Base-by-base conservation (phyloP, 2,888 invertebrate genomes). In the Hypsopygia costalis region DNA sequence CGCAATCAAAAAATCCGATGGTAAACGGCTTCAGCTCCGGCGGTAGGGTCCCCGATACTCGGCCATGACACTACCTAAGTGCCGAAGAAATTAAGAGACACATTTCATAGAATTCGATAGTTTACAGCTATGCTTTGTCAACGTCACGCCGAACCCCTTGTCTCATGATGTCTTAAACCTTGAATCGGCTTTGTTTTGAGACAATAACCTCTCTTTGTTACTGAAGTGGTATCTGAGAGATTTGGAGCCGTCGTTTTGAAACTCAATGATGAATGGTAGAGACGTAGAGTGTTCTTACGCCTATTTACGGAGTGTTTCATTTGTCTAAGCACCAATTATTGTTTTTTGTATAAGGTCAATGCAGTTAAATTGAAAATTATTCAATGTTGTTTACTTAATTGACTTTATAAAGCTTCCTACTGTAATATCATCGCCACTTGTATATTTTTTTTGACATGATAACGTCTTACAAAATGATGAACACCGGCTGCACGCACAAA, bases 201-300 rank as follows among this genome's bases (percentile, higher is more conserved):
- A 79, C 76, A 79, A 77, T 79, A 73, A 74, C 76, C 74, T 69
- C 53, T 68, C 74, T 78, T 77, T 80, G 77, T 78, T 66, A 60
- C 65, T 74, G 67, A 69, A 79, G 72, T 66, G 69, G 66, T 65
- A 65, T 69, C 64, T 62, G 42, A 46, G 47, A 34, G 51, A 63
- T 63, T 69, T 60, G 52, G 55, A 47, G 54, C 51, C 50, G 58
- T 52, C 57, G 52, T 61, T 61, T 55, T 58, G 53, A 55, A 57
- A 54, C 48, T 54, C 66, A 67, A 70, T 76, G 72, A 77, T 72
- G 72, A 74, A 77, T 79, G 69, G 68, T 54, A 51, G 55, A 62
- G 72, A 68, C 71, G 52, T 70, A 50, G 55, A 82, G 75, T 62
- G 64, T 60, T 59, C 63, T 69, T 60, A 52, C 43, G 54, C 50